phyloP scores from a whole-genome alignment of 1,140 invertebrate species.

The Drosophila leontia region DNA sequence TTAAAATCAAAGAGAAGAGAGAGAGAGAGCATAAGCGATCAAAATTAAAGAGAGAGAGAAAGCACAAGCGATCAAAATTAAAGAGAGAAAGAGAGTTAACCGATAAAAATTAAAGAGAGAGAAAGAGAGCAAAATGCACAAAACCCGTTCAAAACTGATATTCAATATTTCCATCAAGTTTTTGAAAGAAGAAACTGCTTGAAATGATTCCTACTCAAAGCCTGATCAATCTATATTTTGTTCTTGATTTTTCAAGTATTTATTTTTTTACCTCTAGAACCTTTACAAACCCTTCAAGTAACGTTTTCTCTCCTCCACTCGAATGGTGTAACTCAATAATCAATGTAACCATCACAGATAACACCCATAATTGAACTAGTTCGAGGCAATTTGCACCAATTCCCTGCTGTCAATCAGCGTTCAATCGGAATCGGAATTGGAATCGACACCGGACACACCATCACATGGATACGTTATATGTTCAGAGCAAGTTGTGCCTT shows the following conservation, averaged over 20 bases:
- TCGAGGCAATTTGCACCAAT: slow-evolving; percentile 35
- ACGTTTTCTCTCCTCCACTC: background rate
- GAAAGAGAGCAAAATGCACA: background rate
- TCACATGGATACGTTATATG: background rate
- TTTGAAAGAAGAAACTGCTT: background rate
- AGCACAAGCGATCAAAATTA: background rate
- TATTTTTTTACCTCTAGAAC: background rate
- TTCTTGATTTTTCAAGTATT: background rate
- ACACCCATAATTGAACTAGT: slow-evolving; percentile 34
- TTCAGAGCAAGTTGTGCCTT: slow-evolving; percentile 1
- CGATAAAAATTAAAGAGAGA: slow-evolving; percentile 14
- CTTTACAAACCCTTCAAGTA: background rate
- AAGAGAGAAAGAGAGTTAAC: background rate
- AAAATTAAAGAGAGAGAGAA: slow-evolving; percentile 3
- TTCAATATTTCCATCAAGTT: background rate
- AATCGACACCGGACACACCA: slow-evolving; percentile 31
- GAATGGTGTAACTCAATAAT: slow-evolving; percentile 4
- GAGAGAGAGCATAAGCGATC: background rate
- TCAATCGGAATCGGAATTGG: slow-evolving; percentile 37
- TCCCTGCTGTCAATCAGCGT: slow-evolving; percentile 43
- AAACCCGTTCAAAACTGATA: background rate
- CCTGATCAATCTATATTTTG: background rate
- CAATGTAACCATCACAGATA: slow-evolving; percentile 18
- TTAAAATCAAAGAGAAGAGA: background rate
- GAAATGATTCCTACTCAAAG: background rate